Base-by-base conservation (phyloP, 2,113 vertebrate species). In the Dolichallabes microphthalmus region DNA sequence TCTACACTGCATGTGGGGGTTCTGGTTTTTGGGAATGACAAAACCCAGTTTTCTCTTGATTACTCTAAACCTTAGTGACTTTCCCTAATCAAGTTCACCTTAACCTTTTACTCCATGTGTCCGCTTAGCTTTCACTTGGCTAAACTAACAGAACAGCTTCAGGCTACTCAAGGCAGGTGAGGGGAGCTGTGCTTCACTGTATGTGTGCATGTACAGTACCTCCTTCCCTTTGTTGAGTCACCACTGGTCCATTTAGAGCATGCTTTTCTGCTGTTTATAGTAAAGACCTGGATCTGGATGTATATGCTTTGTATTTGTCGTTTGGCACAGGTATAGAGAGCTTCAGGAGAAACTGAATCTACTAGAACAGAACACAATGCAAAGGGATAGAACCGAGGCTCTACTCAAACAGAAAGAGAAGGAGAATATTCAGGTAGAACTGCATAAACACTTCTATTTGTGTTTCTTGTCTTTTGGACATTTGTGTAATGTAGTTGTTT, bases 91-190 rank as follows among this genome's bases (percentile, higher is more conserved):
- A 84, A 57, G 57, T 63, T 83, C 80, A 52, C n/a, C 53, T 83
- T 78, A 53, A 83, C 74, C 25, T 71, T 35, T 68, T 86, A 57
- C 84, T 27, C 69, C 83, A 69, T 90, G 35, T 86, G 61, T 88
- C 55, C 81, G 90, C 87, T 88, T 89, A 94, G 94, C 89, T 93
- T 93, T 88, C 93, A 94, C 86, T 89, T 95, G 90, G 94, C 93
- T 91, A 95, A 94, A 92, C 93, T 95, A 89, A 94, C 93, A 88
- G 94, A 95, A 88, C 94, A 95, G 92, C 93, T 95, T 88, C 93
- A 94, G 90, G 94, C 93, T 90, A 94, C 94, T 83, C 94, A 94
- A 91, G 92, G 92, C 92, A 95, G 95, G 95, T 95, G 91, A 93
- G 93, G 92, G 88, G 71, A 66, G 76, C 88, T 82, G 90, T 89